A percentile compares a stretch with the other conserved stretches of the same genome.
phyloP scores from a whole-genome alignment of 1,140 invertebrate genomes.

The Calliphora vicina region DNA sequence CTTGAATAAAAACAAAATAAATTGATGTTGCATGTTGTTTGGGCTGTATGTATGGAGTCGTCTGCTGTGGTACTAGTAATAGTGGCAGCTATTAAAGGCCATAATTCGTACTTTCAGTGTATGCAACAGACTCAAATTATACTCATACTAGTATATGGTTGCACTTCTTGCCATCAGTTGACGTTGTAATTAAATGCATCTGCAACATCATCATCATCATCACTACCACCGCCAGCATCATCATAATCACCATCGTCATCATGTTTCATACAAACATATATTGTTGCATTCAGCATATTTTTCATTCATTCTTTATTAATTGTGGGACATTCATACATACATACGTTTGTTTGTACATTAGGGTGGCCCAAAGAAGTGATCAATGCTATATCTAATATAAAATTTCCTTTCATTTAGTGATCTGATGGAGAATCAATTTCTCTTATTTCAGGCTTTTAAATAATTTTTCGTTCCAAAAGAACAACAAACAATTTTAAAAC shows the following conservation, averaged over 20 bases:
- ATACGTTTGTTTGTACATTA: too few relatives aligned
- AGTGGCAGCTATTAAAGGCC: too few relatives aligned
- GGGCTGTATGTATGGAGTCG: neutral
- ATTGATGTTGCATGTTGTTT: neutral
- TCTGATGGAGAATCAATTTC: too few relatives aligned
- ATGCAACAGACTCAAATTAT: neutral
- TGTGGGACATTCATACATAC: neutral
- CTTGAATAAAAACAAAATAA: neutral
- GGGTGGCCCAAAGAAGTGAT: too few relatives aligned
- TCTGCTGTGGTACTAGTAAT: too few relatives aligned
- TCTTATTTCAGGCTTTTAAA: too few relatives aligned
- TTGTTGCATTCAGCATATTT: neutral
- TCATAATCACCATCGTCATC: neutral
- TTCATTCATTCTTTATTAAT: neutral
- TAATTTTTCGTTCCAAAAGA: too few relatives aligned
- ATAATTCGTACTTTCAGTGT: neutral
- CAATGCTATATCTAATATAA: too few relatives aligned
- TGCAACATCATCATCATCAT: neutral
- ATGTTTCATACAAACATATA: neutral
- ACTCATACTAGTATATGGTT: neutral
- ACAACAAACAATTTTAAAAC: too few relatives aligned
- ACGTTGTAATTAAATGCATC: slow-evolving; percentile 29
- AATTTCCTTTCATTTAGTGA: too few relatives aligned
- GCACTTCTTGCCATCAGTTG: neutral
- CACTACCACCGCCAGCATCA: neutral